Conservation (phyloP, 1,140 invertebrate genomes). For the Drosophila tani region DNA sequence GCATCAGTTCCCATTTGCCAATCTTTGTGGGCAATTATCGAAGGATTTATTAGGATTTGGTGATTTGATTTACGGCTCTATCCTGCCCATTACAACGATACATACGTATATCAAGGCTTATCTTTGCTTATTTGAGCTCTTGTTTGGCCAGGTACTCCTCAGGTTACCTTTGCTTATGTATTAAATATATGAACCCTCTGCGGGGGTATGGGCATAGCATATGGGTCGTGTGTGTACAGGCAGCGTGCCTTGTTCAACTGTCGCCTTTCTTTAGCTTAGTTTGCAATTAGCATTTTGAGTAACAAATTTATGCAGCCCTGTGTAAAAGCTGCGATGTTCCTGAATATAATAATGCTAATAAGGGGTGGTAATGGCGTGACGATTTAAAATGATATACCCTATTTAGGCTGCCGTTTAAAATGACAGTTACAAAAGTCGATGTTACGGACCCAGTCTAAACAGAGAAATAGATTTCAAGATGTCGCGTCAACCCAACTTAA, state of each 20-base stretch:
- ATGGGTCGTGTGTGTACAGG: constrained; percentile 18
- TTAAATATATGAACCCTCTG: constrained; percentile 8
- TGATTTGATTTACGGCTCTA: constrained; percentile 5
- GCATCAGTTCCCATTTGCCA: constrained; percentile 7
- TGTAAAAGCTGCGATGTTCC: constrained; percentile 14
- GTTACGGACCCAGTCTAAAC: too few relatives aligned
- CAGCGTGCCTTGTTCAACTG: constrained; percentile 41
- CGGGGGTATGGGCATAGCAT: constrained; percentile 1
- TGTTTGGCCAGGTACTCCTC: constrained; percentile 12
- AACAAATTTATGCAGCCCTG: constrained; percentile 47
- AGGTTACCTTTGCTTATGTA: constrained; percentile 7
- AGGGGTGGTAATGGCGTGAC: neutral
- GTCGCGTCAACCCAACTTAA: constrained; percentile 1
- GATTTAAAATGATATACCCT: constrained; percentile 10
- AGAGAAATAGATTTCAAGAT: constrained; percentile 18
- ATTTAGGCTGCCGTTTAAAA: too few relatives aligned
- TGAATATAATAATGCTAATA: constrained; percentile 38
- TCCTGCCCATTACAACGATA: neutral
- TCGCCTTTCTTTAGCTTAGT: constrained; percentile 36
- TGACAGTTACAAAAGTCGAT: too few relatives aligned
- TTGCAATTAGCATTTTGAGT: constrained; percentile 48
- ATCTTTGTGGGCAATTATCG: constrained; percentile 22
- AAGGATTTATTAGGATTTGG: constrained; percentile 5
- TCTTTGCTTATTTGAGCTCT: neutral
- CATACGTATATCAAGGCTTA: neutral